Base-by-base conservation (phyloP, 2,797 vertebrate species). In the Cirrhinus mrigala region DNA sequence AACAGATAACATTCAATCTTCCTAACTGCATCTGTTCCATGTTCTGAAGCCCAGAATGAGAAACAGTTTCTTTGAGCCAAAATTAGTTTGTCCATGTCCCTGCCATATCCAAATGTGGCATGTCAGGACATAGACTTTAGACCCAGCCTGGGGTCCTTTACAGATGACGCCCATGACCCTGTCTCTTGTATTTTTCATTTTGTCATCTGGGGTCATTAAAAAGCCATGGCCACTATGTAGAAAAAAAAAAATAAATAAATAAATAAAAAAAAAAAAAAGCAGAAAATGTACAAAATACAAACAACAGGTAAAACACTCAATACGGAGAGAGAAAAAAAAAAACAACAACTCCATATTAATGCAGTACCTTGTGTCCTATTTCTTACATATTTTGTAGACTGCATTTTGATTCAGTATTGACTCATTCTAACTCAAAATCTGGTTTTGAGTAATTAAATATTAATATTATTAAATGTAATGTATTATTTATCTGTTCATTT, bases 31-130 rank as follows among this genome's bases (percentile, higher is more conserved):
- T 75, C 10, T 82, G 27, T 60, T 37, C 16, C 56, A 62, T 70
- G 16, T 20, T 44, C 29, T 46, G 9, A 37, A 44, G 54, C 29
- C 29, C 20, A 24, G 58, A 64, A 27, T 75, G 12, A 37, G 46
- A 46, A 62, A 66, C 58, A 3, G 15, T 40, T 52, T 50, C 29
- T 84, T 77, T 44, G 29, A 77, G 15, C 48, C 40, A 11, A 73
- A 82, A 64, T 83, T 10, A 50, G 18, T 64, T 83, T 77, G 29
- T 22, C n/a, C 18, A 20, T 77, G 50, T 20, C 58, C 60, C 62
- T 58, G 62, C 60, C 62, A 10, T 62, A 84, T 69, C 16, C 11
- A 84, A 77, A 84, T 84, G 73, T 76, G 48, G 68, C 82, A 84
- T 84, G 73, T 84, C 74, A 78, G 82, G 7, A 60, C 29, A 74